These are phyloP conservation scores for Scaptodrosophila latifasciaeformis DNA, from an alignment of 2,888 invertebrate species.

Conservation along the genomic window DNA sequence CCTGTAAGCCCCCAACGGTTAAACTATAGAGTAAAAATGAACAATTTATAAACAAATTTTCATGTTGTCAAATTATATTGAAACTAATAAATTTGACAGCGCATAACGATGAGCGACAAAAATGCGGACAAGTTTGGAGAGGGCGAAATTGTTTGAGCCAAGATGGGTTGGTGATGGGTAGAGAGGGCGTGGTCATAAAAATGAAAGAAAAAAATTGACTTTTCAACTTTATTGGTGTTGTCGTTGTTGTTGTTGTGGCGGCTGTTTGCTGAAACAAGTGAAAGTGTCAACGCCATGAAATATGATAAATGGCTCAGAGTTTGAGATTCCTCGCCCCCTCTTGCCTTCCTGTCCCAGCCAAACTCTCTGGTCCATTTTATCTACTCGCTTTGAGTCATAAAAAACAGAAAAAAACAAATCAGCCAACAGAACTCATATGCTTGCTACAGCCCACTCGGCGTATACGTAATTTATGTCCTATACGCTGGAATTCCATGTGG, in stretches of 20 bases:
- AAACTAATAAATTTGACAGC: constrained; percentile 67
- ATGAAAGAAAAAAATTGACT: constrained; percentile 61
- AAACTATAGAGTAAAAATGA: not conserved
- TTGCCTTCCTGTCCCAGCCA: too few species aligned
- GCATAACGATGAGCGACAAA: constrained; percentile 27
- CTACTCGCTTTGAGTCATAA: too few species aligned
- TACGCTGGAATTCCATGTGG: too few species aligned
- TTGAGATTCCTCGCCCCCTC: too few species aligned
- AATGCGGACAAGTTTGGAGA: constrained; percentile 14
- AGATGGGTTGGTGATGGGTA: not conserved
- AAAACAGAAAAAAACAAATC: too few species aligned
- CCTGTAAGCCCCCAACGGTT: constrained; percentile 8
- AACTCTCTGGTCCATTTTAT: too few species aligned
- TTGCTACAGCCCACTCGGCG: constrained; percentile 44
- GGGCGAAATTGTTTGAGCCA: constrained; percentile 1
- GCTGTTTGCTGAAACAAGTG: constrained; percentile 63
- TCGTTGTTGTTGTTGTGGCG: constrained; percentile 7
- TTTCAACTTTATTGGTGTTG: constrained; percentile 43
- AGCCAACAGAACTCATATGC: too few species aligned
- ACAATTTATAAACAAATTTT: constrained; percentile 54
- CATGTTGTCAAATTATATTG: constrained; percentile 61
- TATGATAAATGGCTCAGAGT: constrained; percentile 60
- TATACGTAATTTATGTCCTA: constrained; percentile 61
- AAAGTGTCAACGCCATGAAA: constrained; percentile 66
- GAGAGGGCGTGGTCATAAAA: constrained; percentile 29